Percentiles rank a stretch among this genome's conserved stretches.
Evolutionary conservation across 2,888 invertebrate species (phyloP).

Genomic region (Coremacera marginata): DNA sequence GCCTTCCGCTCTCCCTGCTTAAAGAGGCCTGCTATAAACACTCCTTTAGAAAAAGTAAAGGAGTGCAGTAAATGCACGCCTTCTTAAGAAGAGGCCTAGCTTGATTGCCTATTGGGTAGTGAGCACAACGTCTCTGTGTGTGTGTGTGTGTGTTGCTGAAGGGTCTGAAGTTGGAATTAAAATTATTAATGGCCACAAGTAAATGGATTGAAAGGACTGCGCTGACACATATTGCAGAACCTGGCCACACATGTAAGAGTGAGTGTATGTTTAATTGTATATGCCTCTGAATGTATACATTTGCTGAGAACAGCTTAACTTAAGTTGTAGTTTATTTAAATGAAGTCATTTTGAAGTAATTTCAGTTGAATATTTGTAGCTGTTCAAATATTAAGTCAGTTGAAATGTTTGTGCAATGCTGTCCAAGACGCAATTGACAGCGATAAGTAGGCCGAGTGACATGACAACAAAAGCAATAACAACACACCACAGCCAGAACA

Average conservation of each 20-base stretch:
- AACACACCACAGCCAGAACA: no score
- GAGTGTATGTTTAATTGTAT: no score
- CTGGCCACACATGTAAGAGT: no score
- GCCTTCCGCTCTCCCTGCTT: no score
- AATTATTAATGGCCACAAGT: conserved; percentile 16
- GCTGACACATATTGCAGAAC: no score
- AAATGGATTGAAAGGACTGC: background rate
- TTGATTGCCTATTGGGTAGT: no score
- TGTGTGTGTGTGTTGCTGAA: background rate
- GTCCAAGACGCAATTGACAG: background rate
- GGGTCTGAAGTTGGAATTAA: conserved; percentile 1
- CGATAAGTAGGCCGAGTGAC: background rate
- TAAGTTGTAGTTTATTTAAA: conserved; percentile 1
- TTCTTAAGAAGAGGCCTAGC: no score
- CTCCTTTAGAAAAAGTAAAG: no score
- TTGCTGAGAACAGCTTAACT: no score
- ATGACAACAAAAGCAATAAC: background rate
- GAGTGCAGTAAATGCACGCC: no score
- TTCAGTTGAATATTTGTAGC: background rate
- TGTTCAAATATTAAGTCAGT: background rate
- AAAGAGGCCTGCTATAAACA: no score
- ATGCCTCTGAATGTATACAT: no score
- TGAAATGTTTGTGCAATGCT: background rate
- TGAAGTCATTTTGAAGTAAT: background rate
- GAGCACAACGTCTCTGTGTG: background rate